Evolutionary conservation across 2,888 invertebrate species (phyloP), one percentile per base, ranked within the genome.

Genomic region (Trissolcus brochymenae): DNA sequence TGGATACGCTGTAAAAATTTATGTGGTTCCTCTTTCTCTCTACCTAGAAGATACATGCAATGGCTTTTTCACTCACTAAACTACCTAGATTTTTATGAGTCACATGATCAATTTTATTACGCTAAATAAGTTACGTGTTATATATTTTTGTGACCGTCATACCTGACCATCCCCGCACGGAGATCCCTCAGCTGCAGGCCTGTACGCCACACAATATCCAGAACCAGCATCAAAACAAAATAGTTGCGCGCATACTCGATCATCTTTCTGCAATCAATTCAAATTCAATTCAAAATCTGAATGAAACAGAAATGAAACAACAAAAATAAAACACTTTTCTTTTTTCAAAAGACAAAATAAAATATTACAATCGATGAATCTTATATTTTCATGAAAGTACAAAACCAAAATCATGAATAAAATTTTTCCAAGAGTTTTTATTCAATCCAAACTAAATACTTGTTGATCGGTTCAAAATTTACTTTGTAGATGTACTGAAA

Each of bases 151-250:
- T 68, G 67, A 25, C 2, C 56, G 54, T 51, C 82, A 90, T 91
- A 96, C 97, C 93, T 96, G 95, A 89, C 96, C 96, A 89, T 96
- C 96, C 57, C 97, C 97, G 88, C 97, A 97, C 0, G 96, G 93
- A 29, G 97, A 97, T 35, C 97, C 97, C 90, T 98, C 97, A 1
- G 97, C 97, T 13, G 97, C 97, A 14, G 97, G 97, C 83, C 97
- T 92, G 91, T 97, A 98, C 72, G 97, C 97, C 75, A 98, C 97
- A 90, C 97, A 98, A 90, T 97, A 98, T 25, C 97, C 97, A 82
- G 97, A 97, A 76, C 95, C 95, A 46, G 97, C 94, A 90, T 98
- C 97, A 89, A 97, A 97, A 89, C 97, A 98, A 91, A 97, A 98
- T 81, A 98, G 91, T 90, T 98, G 97, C 35, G 97, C 96, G 88